Conservation (phyloP, 2,797 vertebrate species). For the Cryptoprocta ferox region DNA sequence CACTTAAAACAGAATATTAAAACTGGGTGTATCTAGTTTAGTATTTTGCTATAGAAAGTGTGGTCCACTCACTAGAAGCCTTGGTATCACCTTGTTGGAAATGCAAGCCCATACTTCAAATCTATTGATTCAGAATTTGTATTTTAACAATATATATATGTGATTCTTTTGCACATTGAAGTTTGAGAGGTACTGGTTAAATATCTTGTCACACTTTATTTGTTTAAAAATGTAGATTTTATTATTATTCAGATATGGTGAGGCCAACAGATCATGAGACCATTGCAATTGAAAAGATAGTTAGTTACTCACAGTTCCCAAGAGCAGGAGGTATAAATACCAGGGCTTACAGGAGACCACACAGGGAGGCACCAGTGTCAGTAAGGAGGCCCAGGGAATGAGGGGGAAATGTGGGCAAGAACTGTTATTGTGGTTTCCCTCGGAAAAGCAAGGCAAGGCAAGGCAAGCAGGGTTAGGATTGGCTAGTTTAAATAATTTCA, state of each 20-base stretch:
- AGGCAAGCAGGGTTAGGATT: neutral
- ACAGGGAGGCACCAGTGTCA: neutral
- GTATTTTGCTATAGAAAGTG: neutral
- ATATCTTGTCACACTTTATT: neutral
- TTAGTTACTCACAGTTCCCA: neutral
- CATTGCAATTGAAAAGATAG: neutral
- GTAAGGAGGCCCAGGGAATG: neutral
- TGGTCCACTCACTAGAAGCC: neutral
- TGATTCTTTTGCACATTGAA: neutral
- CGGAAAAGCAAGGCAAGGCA: neutral
- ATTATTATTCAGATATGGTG: neutral
- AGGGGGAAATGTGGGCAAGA: neutral
- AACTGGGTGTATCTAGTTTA: neutral
- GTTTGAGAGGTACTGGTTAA: neutral
- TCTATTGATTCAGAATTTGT: neutral
- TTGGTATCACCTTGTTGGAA: neutral
- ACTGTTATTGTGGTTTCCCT: neutral
- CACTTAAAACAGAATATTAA: neutral
- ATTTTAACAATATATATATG: neutral
- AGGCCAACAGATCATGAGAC: neutral
- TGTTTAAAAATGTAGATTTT: neutral
- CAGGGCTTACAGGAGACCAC: neutral
- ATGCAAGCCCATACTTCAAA: neutral
- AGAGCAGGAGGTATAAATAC: neutral
- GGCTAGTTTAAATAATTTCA: neutral